Base-by-base conservation (phyloP, 2,797 vertebrate species). In the Hypotaenidia okinawae region DNA sequence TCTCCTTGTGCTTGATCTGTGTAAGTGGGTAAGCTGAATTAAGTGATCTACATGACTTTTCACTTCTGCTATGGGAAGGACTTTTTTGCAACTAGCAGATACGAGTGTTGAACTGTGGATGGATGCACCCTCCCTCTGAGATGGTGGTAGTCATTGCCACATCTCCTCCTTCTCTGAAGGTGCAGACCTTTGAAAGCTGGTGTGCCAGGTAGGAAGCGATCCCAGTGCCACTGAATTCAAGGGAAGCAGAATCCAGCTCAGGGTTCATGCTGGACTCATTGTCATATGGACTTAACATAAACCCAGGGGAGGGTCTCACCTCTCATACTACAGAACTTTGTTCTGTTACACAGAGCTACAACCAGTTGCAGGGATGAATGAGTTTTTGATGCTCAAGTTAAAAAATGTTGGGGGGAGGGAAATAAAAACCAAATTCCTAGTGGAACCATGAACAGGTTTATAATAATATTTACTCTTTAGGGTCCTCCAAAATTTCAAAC, bases 261-360 rank as follows among this genome's bases (percentile, higher is more conserved):
- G 63, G 43, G 22, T 45, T 74, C 32, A n/a, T 1, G 0, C 3
- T 41, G 27, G 58, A 64, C 27, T 64, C 0, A 0, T 55, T 49
- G 37, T 18, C 5, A 0, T 39, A 23, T 32, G 30, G 39, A 15
- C 16, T 82, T 41, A 27, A 79, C 5, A 27, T 13, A 67, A 68
- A 62, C 13, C 15, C 11, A 19, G 10, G 5, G 5, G 22, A 39
- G 9, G 43, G 32, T 90, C 64, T 76, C 77, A 62, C 33, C 22
- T 76, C 54, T 52, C 24, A 5, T 21, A 4, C 13, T 14, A 22
- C 2, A 59, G 59, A 75, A 73, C 37, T 67, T 62, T 73, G 35
- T 85, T 18, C 52, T 82, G 41, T 58, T 58, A 16, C 72, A 35
- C 32, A 89, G 55, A 80, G 23, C 39, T 69, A 61, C 25, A 84